Conservation (phyloP, 1,140 invertebrate species). For the Drosophila micromelanica region DNA sequence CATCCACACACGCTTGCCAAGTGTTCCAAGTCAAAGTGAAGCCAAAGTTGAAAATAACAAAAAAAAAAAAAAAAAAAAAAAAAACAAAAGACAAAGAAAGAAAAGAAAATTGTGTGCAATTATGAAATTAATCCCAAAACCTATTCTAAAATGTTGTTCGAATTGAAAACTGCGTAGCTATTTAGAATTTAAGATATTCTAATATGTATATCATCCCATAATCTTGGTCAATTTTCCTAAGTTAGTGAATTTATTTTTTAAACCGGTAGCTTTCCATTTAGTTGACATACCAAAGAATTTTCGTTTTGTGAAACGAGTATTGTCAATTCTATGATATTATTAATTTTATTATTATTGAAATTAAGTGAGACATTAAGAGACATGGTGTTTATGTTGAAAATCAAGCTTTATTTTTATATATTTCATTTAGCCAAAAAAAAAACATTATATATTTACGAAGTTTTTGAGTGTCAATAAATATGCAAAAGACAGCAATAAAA, state of each 20-base stretch:
- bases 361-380: slow-evolving; percentile 40
- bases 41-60: slow-evolving; percentile 63
- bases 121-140: slow-evolving; percentile 63
- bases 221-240: slow-evolving; percentile 58
- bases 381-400: slow-evolving; percentile 59
- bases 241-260: slow-evolving; percentile 39
- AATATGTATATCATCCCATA: slow-evolving; percentile 17
- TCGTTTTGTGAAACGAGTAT: slow-evolving; percentile 43
- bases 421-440: slow-evolving; percentile 54
- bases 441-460: slow-evolving; percentile 38
- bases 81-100: no score
- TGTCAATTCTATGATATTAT: slow-evolving; percentile 54
- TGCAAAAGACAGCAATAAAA: slow-evolving; percentile 47
- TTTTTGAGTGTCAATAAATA: slow-evolving; percentile 71
- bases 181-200: slow-evolving; percentile 53
- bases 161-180: slow-evolving; percentile 52
- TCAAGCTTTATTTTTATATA: slow-evolving; percentile 63
- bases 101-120: slow-evolving; percentile 69
- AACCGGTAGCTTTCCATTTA: slow-evolving; percentile 58
- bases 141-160: slow-evolving; percentile 73
- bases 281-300: slow-evolving; percentile 70
- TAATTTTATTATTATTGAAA: slow-evolving; percentile 48
- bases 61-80: no score
- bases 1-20: slow-evolving; percentile 53
- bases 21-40: slow-evolving; percentile 59